Base-by-base conservation (phyloP, 2,888 invertebrate species). In the Erebia aethiops region DNA sequence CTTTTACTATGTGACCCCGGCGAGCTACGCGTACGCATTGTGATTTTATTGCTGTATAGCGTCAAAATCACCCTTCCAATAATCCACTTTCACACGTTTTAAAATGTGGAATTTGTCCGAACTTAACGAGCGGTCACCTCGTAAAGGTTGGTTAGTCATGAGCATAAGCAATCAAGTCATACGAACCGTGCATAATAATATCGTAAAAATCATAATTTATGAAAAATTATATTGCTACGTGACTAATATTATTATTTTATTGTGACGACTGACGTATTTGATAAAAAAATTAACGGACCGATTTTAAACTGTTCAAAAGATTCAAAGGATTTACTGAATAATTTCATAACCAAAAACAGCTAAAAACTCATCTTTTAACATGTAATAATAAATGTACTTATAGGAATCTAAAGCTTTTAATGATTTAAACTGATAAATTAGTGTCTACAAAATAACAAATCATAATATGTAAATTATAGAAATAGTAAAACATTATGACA, bases 1-100 rank as follows among this genome's bases (percentile, higher is more conserved):
- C 79, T 78, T 89, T 90, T 88, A 90, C 82, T 83, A 84, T 75
- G 75, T 81, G 84, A 87, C 87, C 87, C 85, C 84, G 82, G 16
- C 82, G 82, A 85, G 85, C 85, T 82, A 77, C 79, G 67, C 69
- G 74, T 65, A 69, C 75, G 83, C 83, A 84, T 85, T 82, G 82
- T 82, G 81, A 81, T 84, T 88, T 88, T 87, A 87, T 85, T 79
- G 78, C 79, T 72, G 60, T 8, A 26, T 16, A 73, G 75, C 80
- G 84, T 84, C 84, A 81, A 80, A 80, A 68, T 66, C 77, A 85
- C 85, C 87, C 88, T 85, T 84, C 84, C 86, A 87, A 84, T 88
- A 81, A 86, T 89, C 84, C 85, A 87, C 89, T 90, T 91, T 92
- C 91, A 91, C 91, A 92, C 91, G 90, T 91, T 90, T 85, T 87